These are phyloP conservation scores for Spodoptera exigua DNA, from an alignment of 2,888 invertebrate genomes.

Conservation along the genomic window DNA sequence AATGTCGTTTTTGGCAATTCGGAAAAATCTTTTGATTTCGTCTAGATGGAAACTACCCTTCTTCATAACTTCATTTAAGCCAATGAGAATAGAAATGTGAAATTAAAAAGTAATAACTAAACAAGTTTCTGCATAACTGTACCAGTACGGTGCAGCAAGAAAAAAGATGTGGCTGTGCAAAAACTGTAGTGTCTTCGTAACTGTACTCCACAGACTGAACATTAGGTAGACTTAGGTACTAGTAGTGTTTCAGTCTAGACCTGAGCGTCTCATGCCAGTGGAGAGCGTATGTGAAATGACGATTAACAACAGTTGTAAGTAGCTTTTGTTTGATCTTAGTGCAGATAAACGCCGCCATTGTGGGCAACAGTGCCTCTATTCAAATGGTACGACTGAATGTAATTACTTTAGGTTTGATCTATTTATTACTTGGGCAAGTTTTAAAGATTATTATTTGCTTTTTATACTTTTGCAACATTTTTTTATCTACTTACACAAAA, in stretches of 20 bases:
- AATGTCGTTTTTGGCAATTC: no score
- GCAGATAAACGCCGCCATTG: slow-evolving; percentile 80
- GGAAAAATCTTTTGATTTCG: no score
- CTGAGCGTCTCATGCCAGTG: slow-evolving; percentile 73
- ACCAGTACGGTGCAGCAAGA: slow-evolving; percentile 1
- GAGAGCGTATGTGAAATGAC: slow-evolving; percentile 88
- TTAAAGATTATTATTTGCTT: no score
- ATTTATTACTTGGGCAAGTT: slow-evolving; percentile 9
- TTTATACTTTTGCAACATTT: not conserved
- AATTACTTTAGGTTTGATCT: slow-evolving; percentile 18
- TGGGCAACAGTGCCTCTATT: slow-evolving; percentile 67
- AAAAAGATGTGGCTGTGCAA: slow-evolving; percentile 15
- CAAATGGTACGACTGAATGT: slow-evolving; percentile 61
- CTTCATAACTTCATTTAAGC: no score
- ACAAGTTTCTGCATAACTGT: slow-evolving; percentile 23
- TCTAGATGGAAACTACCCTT: no score
- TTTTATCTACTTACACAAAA: no score
- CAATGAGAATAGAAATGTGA: no score
- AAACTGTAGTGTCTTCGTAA: slow-evolving; percentile 31
- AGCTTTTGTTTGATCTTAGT: slow-evolving; percentile 85
- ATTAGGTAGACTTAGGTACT: slow-evolving; percentile 27
- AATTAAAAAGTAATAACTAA: not conserved
- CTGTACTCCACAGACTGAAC: slow-evolving; percentile 53
- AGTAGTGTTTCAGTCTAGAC: slow-evolving; percentile 73
- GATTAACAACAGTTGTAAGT: slow-evolving; percentile 89